phyloP scores from a whole-genome alignment of 2,113 vertebrate genomes.

The Saimiri boliviensis region DNA sequence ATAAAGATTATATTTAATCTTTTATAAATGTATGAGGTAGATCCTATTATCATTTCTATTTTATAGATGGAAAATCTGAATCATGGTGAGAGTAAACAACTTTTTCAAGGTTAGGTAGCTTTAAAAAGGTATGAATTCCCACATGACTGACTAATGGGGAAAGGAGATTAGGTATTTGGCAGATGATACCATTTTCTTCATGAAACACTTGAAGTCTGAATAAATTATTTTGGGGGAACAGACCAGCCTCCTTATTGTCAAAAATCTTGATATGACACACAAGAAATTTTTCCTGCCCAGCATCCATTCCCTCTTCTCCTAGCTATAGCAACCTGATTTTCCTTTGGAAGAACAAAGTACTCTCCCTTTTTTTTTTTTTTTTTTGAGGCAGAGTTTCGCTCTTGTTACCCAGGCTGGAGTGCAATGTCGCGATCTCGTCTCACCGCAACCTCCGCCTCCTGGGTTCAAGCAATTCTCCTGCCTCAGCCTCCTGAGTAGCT shows the following conservation, averaged over 20 bases:
- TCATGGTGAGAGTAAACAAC: not conserved
- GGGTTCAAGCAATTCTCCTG: too few species aligned
- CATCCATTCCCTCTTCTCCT: not conserved
- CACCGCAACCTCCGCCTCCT: too few species aligned
- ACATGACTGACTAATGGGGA: not conserved
- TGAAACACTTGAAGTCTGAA: not conserved
- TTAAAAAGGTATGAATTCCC: not conserved
- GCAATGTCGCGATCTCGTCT: too few species aligned
- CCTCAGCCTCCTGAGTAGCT: too few species aligned
- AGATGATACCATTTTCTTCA: not conserved
- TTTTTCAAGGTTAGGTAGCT: not conserved
- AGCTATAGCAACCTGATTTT: not conserved
- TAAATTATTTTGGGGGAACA: not conserved
- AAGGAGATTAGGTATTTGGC: not conserved
- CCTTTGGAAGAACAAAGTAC: not conserved
- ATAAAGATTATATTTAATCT: not conserved
- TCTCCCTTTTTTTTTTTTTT: too few species aligned
- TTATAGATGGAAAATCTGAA: not conserved
- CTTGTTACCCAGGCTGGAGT: too few species aligned
- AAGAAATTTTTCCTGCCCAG: not conserved
- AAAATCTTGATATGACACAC: not conserved
- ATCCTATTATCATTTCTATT: not conserved
- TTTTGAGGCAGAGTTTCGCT: too few species aligned
- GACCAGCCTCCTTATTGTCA: not conserved
- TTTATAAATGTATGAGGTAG: not conserved